phyloP scores from a whole-genome alignment of 2,888 invertebrate genomes.

The Choristoneura rosaceana region DNA sequence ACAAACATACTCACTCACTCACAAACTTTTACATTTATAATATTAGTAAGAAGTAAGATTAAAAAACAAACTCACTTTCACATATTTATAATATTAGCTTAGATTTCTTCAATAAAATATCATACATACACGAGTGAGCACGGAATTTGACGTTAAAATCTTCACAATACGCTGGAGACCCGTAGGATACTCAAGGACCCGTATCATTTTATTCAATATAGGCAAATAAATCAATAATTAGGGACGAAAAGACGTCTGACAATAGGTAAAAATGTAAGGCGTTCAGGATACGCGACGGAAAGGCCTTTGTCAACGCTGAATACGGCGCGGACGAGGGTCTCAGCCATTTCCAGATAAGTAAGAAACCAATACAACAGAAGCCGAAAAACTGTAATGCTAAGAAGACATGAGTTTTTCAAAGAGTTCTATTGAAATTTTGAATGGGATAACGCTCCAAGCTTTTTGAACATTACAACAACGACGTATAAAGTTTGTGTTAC shows the following conservation, averaged over 20 bases:
- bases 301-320: conserved; percentile 11
- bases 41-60: too few relatives aligned
- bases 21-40: too few relatives aligned
- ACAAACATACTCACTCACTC: too few relatives aligned
- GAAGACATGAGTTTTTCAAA: not conserved
- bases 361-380: conserved; percentile 8
- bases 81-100: not conserved
- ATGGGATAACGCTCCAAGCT: not conserved
- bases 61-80: too few relatives aligned
- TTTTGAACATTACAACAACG: too few relatives aligned
- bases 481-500: too few relatives aligned
- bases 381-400: not conserved
- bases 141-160: not conserved
- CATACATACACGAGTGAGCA: not conserved
- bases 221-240: conserved; percentile 41
- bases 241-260: conserved; percentile 19
- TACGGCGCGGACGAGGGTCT: conserved; percentile 10
- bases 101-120: not conserved
- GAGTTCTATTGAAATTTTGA: not conserved
- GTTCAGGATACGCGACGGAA: conserved; percentile 3
- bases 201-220: conserved; percentile 22
- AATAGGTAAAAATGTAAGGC: conserved; percentile 23
- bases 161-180: not conserved
- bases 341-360: conserved; percentile 11
- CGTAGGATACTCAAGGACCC: conserved; percentile 12